Percentiles rank a stretch among this genome's conserved stretches.
Evolutionary conservation across 2,113 vertebrate genomes (phyloP).

Genomic region (Muntiacus muntjak): DNA sequence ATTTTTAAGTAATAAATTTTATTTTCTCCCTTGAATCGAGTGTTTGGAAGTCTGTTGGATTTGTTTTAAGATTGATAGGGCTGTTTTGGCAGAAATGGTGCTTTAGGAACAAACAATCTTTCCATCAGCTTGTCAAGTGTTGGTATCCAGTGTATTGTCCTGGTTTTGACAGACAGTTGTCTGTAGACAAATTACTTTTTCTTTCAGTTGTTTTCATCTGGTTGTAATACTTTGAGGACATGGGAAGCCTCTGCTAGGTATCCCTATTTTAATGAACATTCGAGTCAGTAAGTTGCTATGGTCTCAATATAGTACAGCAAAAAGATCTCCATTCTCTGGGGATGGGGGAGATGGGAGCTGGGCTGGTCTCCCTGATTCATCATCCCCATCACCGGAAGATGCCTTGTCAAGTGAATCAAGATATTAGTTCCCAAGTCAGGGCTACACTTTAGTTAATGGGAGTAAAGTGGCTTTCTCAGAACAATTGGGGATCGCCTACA

Average conservation of each 20-base stretch:
- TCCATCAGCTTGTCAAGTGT: background rate
- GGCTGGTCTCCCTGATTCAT: background rate
- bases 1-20: background rate
- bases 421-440: background rate
- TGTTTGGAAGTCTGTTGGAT: background rate
- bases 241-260: background rate
- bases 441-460: background rate
- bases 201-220: background rate
- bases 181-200: background rate
- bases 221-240: background rate
- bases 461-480: background rate
- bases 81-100: background rate
- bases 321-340: background rate
- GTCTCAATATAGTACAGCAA: background rate
- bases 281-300: background rate
- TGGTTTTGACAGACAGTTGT: slow-evolving; percentile 1
- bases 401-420: background rate
- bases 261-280: slow-evolving; percentile 38
- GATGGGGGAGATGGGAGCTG: background rate
- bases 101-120: background rate
- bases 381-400: background rate
- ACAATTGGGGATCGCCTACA: background rate
- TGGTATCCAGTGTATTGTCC: background rate
- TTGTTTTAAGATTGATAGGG: background rate
- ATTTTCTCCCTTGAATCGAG: background rate